These are phyloP conservation scores for Zapornia atra DNA, from an alignment of 2,113 vertebrate species.

Conservation along the genomic window DNA sequence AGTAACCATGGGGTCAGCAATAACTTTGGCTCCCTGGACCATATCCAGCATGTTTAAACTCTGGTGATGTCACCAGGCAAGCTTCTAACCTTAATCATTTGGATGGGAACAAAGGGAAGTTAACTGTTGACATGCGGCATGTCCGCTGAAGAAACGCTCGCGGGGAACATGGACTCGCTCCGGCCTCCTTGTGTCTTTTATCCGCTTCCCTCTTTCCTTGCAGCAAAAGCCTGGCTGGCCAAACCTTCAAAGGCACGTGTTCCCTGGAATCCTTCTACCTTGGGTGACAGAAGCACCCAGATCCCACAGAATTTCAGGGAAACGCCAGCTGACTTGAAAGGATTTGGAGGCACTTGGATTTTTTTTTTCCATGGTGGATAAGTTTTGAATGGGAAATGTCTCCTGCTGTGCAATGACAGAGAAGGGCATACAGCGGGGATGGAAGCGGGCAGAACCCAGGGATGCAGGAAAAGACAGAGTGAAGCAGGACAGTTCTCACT, in stretches of 20 bases:
- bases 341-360: neutral
- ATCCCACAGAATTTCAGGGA: neutral
- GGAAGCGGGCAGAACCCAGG: neutral
- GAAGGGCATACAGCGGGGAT: neutral
- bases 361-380: neutral
- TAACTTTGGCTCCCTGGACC: conserved; percentile 66
- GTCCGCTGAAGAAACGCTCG: fast-evolving
- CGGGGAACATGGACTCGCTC: neutral
- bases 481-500: neutral
- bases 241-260: neutral
- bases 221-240: neutral
- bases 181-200: neutral
- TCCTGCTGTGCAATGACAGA: neutral
- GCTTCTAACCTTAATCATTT: conserved; percentile 63
- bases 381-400: neutral
- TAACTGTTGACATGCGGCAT: conserved; percentile 33
- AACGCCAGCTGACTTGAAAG: neutral
- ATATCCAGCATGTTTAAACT: conserved; percentile 61
- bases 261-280: neutral
- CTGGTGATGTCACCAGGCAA: conserved; percentile 57
- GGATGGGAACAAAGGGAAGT: conserved; percentile 51
- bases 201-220: neutral
- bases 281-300: neutral
- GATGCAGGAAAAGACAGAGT: neutral
- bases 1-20: conserved; percentile 68